phyloP scores from a whole-genome alignment of 2,797 vertebrate genomes.

The Cichlasoma orientale region DNA sequence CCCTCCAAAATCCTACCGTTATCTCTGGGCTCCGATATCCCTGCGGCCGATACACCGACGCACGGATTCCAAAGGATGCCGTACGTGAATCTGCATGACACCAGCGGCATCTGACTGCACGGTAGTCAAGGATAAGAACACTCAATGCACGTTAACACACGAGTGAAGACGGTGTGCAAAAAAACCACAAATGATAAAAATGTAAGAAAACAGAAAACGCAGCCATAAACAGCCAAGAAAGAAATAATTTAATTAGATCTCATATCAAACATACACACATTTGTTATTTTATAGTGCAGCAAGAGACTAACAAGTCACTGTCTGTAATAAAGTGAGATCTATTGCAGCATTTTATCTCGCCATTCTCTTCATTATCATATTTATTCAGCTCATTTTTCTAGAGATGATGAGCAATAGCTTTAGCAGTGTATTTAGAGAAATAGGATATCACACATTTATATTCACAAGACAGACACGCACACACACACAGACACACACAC shows the following conservation, averaged over 20 bases:
- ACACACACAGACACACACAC: too few species aligned
- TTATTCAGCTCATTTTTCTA: conserved; percentile 30
- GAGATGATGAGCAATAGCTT: conserved; percentile 10
- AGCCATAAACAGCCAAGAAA: conserved; percentile 13
- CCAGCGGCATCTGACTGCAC: not conserved
- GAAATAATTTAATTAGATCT: conserved; percentile 51
- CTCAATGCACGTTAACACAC: not conserved
- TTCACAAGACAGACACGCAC: conserved; percentile 29
- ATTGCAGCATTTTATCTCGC: conserved; percentile 34
- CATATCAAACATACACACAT: conserved; percentile 24
- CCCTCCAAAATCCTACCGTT: not conserved
- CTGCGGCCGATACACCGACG: not conserved
- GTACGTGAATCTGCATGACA: not conserved
- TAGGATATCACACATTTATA: conserved; percentile 45
- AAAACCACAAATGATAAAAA: not conserved
- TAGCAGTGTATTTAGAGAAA: conserved; percentile 13
- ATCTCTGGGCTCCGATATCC: not conserved
- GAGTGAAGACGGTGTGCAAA: not conserved
- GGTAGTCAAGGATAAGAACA: not conserved
- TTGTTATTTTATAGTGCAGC: conserved; percentile 18
- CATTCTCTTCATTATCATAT: conserved; percentile 35
- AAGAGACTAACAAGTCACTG: conserved; percentile 27
- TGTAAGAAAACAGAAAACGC: conserved; percentile 5
- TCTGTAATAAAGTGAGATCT: conserved; percentile 33
- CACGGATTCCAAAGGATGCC: not conserved